These are phyloP conservation scores for Odobenus rosmarus DNA, from an alignment of 2,113 vertebrate genomes.

Conservation along the genomic window DNA sequence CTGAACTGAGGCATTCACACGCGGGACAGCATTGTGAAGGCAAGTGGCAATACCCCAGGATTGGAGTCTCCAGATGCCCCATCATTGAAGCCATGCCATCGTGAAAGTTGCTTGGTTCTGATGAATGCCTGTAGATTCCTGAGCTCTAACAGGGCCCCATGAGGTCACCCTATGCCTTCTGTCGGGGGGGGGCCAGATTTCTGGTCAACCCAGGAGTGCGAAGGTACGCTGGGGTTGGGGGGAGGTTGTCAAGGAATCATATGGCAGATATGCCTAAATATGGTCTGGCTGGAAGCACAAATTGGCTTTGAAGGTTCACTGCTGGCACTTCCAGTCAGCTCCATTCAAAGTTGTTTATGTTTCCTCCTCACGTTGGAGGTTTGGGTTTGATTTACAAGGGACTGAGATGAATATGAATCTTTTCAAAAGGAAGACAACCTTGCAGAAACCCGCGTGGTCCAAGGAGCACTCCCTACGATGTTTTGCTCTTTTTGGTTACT, in stretches of 20 bases:
- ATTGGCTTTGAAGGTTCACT: not conserved
- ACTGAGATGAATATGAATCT: not conserved
- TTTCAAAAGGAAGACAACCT: constrained; percentile 6
- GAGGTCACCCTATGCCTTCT: not conserved
- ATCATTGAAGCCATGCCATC: rapidly evolving
- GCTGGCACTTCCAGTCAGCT: not conserved
- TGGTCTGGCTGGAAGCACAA: not conserved
- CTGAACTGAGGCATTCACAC: not conserved
- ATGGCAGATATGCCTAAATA: not conserved
- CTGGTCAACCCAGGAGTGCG: not conserved
- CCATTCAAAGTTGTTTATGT: not conserved
- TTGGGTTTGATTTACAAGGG: constrained; percentile 28
- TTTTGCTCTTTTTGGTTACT: not conserved
- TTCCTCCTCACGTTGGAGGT: not conserved
- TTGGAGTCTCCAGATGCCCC: not conserved
- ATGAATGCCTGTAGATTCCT: not conserved
- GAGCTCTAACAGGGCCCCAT: rapidly evolving
- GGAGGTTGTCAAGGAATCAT: not conserved
- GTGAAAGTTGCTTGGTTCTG: not conserved
- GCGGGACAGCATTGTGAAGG: not conserved
- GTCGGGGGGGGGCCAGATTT: rapidly evolving
- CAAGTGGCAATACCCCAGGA: not conserved
- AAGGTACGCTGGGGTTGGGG: rapidly evolving
- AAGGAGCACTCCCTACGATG: not conserved
- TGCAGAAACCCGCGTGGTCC: not conserved